Base-by-base conservation (phyloP, 2,888 invertebrate species). In the Sicus ferrugineus region DNA sequence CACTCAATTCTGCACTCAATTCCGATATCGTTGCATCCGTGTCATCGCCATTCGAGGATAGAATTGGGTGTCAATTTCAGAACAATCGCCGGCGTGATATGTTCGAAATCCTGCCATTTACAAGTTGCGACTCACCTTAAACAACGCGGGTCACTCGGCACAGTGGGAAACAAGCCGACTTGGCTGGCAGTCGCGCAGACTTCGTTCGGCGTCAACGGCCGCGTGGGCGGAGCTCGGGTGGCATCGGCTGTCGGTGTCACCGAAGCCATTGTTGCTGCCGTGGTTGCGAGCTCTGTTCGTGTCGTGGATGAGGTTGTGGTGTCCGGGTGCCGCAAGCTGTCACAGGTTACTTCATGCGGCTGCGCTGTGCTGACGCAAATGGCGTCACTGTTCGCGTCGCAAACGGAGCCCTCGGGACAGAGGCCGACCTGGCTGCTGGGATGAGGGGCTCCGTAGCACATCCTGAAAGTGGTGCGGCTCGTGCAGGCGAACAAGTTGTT, bases 401-500 rank as follows among this genome's bases (percentile, higher is more conserved):
- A 83, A 3, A 82, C 71, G 21, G 69, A 76, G 9, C 77, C 78
- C 3, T 62, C 6, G 0, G 83, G 83, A 46, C 83, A 83, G 34
- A 73, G 73, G 21, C 81, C 82, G 23, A 77, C 68, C 31, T 75
- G 66, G 14, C 83, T 81, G 4, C 73, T 75, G 6, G 84, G 79
- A 16, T 74, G 76, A 0, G 72, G 62, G 26, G 81, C 79, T 9
- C 83, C 84, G 21, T 82, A 82, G 71, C 83, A 84, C 80, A 83
- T 79, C 48, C 78, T 80, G 16, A 82, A 83, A 30, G 76, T 77
- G 3, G 74, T 69, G 0, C 81, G 79, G 63, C 83, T 81, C 11
- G 72, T 76, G 70, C 83, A 83, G 38, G 83, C 79, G 42, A 84
- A 84, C 26, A 81, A 72, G 56, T 78, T 74, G 71, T 83, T 80